These are phyloP conservation scores for Temnothorax curvispinosus DNA, from an alignment of 1,140 invertebrate species.

Conservation along the genomic window DNA sequence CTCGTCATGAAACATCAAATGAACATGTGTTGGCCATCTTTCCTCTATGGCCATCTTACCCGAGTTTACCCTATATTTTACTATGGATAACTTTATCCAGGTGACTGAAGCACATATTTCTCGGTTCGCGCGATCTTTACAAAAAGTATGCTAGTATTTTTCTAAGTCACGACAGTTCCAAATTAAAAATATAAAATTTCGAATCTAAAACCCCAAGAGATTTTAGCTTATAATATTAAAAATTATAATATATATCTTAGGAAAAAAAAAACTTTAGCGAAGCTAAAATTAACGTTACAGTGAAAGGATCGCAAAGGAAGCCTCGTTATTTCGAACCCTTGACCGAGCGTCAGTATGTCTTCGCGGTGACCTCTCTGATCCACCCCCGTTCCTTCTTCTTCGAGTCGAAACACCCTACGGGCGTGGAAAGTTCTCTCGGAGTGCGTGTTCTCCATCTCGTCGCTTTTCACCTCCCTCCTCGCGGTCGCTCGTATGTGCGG, in stretches of 20 bases:
- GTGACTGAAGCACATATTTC: neutral
- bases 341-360: neutral
- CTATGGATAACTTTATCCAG: neutral
- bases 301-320: neutral
- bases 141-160: neutral
- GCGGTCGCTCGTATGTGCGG: slow-evolving; percentile 15
- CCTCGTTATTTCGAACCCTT: neutral
- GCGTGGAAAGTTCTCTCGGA: slow-evolving; percentile 25
- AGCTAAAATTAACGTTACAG: no score
- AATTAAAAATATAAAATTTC: neutral
- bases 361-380: neutral
- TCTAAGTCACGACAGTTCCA: neutral
- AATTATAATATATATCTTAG: neutral
- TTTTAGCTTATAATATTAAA: neutral
- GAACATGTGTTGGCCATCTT: no score
- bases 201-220: neutral
- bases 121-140: neutral
- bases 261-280: neutral
- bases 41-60: no score
- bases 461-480: slow-evolving; percentile 5
- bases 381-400: neutral
- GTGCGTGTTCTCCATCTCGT: slow-evolving; percentile 36
- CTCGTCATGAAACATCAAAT: no score
- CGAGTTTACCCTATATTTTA: neutral
- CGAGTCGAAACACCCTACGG: slow-evolving; percentile 68